Conservation (phyloP, 2,113 vertebrate genomes). For the Irena cyanogastra region DNA sequence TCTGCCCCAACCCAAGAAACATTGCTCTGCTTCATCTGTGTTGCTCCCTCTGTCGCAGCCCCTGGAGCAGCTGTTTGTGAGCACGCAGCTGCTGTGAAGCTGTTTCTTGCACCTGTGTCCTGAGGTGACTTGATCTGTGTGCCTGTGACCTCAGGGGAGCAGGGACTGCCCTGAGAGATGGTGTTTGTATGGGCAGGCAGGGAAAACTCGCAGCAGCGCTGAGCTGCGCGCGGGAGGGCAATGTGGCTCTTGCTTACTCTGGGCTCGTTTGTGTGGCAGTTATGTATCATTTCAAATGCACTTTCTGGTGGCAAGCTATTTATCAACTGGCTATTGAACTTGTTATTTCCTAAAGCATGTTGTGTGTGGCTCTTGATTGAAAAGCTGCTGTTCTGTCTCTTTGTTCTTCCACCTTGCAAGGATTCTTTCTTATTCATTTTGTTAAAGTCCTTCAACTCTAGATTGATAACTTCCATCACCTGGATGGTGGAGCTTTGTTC, state of each 20-base stretch:
- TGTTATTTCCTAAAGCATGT: constrained; percentile 40
- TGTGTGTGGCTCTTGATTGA: constrained; percentile 25
- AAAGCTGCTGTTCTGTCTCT: constrained; percentile 41
- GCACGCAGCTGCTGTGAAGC: background rate
- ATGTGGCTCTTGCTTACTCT: background rate
- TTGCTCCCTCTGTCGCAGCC: accelerated
- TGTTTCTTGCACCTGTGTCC: background rate
- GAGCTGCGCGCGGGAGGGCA: background rate
- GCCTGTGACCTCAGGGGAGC: background rate
- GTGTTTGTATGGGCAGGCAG: background rate
- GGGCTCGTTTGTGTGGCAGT: background rate
- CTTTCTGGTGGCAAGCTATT: constrained; percentile 46
- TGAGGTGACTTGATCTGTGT: accelerated
- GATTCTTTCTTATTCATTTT: constrained; percentile 57
- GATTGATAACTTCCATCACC: constrained; percentile 57
- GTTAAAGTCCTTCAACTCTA: constrained; percentile 58
- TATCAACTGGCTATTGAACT: constrained; percentile 35
- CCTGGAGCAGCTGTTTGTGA: background rate
- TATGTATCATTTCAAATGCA: background rate
- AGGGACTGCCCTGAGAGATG: background rate
- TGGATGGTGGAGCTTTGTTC: background rate
- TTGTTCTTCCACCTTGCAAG: constrained; percentile 45
- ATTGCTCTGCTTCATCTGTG: background rate
- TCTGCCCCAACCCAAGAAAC: background rate
- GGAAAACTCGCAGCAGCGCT: background rate